Conservation (phyloP, 1,140 invertebrate species). For the Mactra quadrangularis region DNA sequence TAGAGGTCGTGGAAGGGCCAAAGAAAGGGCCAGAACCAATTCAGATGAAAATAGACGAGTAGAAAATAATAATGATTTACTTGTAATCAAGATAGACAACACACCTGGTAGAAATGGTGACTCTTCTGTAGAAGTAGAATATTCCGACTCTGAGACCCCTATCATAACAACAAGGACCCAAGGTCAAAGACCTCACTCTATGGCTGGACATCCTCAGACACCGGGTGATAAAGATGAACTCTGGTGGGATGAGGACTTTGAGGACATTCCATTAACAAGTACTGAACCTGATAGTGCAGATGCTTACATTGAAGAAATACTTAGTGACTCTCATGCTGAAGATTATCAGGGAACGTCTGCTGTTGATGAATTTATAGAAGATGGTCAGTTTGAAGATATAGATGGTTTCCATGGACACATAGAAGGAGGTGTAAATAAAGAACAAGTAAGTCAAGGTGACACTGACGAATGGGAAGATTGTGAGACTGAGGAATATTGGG, state of each 20-base stretch:
- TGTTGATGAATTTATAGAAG: slow-evolving; percentile 60
- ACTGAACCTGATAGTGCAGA: slow-evolving; percentile 56
- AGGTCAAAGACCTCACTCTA: slow-evolving; percentile 48
- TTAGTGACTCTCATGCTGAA: slow-evolving; percentile 52
- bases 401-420: slow-evolving; percentile 36
- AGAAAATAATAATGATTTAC: slow-evolving; percentile 60
- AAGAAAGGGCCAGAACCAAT: slow-evolving; percentile 41
- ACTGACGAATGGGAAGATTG: slow-evolving; percentile 67
- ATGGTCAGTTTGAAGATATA: slow-evolving; percentile 59
- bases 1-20: slow-evolving; percentile 49
- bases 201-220: slow-evolving; percentile 46
- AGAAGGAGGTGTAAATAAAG: too few relatives aligned
- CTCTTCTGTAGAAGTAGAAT: slow-evolving; percentile 63
- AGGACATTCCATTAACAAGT: slow-evolving; percentile 60
- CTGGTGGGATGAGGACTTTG: slow-evolving; percentile 63
- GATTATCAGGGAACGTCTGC: slow-evolving; percentile 48
- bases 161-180: slow-evolving; percentile 44
- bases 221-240: slow-evolving; percentile 57
- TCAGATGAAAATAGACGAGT: slow-evolving; percentile 59
- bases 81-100: slow-evolving; percentile 66
- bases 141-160: slow-evolving; percentile 63
- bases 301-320: slow-evolving; percentile 54
- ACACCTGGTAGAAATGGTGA: slow-evolving; percentile 59
- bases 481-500: slow-evolving; percentile 58
- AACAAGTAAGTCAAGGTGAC: slow-evolving; percentile 52